A percentile compares a stretch with the other conserved stretches of the same genome.
Evolutionary conservation across 1,140 invertebrate genomes (phyloP).

Genomic region (Trialeurodes vaporariorum): DNA sequence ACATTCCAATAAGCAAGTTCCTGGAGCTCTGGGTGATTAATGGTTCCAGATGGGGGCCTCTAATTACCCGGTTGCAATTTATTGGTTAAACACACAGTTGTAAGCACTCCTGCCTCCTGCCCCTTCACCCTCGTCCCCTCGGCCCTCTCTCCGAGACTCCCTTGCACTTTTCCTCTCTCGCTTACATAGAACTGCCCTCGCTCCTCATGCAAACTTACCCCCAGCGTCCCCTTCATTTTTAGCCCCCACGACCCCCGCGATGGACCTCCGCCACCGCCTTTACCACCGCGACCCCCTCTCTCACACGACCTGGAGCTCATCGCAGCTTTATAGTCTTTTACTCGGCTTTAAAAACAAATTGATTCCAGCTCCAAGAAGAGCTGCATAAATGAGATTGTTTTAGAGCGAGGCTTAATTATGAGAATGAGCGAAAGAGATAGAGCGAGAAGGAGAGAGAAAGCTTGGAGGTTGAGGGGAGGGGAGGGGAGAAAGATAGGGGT

Average conservation of each 20-base stretch:
- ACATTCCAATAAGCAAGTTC: slow-evolving; percentile 20
- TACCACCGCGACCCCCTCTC: not conserved
- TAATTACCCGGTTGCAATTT: slow-evolving; percentile 23
- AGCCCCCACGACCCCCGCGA: too few species aligned
- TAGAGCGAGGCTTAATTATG: not conserved
- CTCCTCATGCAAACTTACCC: not conserved
- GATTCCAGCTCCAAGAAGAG: not conserved
- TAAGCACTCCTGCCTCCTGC: not conserved
- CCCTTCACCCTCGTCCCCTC: not conserved
- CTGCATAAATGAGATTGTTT: not conserved
- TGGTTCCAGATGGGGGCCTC: slow-evolving; percentile 41
- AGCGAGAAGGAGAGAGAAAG: too few species aligned
- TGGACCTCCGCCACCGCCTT: too few species aligned
- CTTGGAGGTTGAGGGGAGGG: too few species aligned
- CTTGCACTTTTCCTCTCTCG: slow-evolving; percentile 27
- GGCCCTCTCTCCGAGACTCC: too few species aligned
- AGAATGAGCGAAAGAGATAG: too few species aligned
- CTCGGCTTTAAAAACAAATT: not conserved
- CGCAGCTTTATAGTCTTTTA: not conserved
- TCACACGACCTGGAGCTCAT: not conserved
- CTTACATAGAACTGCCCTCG: not conserved
- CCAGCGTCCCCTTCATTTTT: not conserved
- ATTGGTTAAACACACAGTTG: slow-evolving; percentile 10
- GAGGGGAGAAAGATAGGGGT: too few species aligned
- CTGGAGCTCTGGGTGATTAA: slow-evolving; percentile 37